Evolutionary conservation across 1,140 invertebrate species (phyloP), one percentile per base, ranked within the genome.

Genomic region (Drosophila kurseongensis): DNA sequence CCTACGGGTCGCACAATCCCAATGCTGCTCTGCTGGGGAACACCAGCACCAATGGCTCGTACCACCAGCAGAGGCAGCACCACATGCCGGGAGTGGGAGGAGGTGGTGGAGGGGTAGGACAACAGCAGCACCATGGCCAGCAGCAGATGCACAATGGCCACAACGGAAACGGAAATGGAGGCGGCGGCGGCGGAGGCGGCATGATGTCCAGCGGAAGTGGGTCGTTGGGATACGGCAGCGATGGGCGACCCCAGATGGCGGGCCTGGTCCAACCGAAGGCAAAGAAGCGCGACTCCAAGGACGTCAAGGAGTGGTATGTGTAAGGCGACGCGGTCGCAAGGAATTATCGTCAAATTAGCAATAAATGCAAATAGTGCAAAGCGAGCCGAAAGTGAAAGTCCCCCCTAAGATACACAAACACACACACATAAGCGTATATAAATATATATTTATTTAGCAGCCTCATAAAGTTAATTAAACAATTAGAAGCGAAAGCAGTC

Each of bases 221-320:
- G n/a, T 90, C 79, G 5, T 62, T 84, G 6, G 80, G 78, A 35
- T 90, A 85, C 14, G 83, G 82, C 38, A 84, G 89, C 41, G 86
- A 85, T 76, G 90, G 83, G 0, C 75, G 90, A 8, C 91, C 86
- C 1, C 91, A 90, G 65, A 91, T 91, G 91, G 89, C 91, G 13
- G 92, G 93, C 14, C 91, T 93, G 56, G 93, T 94, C 41, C 93
- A 94, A 65, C 92, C 93, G 65, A 94, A 95, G 84, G 93, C 94
- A 71, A 96, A 96, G 92, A 96, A 96, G 92, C 93, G 96, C 85
- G 95, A 97, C 93, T 94, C 95, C 69, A 97, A 97, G 94, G 96
- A 97, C 92, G 96, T 98, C 75, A 98, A 98, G 94, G 97, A 98
- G 93, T 98, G 97, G 97, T 98, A 98, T 92, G 97, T 98, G 82